These are phyloP conservation scores for Gastrophysa polygoni DNA, from an alignment of 2,888 invertebrate species.

Conservation along the genomic window DNA sequence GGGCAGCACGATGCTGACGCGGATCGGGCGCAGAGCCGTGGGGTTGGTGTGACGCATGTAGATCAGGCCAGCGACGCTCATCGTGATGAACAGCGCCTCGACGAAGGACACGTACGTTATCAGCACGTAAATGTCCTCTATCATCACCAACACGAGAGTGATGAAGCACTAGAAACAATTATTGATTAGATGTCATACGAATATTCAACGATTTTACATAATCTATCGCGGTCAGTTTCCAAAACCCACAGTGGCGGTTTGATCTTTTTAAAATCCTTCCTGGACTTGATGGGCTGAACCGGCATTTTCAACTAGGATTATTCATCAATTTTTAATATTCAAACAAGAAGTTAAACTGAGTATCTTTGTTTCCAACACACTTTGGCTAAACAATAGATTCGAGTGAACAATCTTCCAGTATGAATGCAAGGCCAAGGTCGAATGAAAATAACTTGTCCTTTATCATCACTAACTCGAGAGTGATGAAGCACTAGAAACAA, in stretches of 20 bases:
- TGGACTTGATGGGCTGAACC: too few species aligned
- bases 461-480: conserved; percentile 78
- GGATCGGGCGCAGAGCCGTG: conserved; percentile 81
- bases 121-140: conserved; percentile 83
- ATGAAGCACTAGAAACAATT: conserved; percentile 75
- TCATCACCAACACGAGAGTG: conserved; percentile 79
- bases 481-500: conserved; percentile 78
- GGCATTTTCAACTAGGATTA: too few species aligned
- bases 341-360: too few species aligned
- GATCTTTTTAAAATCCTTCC: too few species aligned
- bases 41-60: conserved; percentile 83
- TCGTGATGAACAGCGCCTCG: conserved; percentile 89
- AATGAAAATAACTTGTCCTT: too few species aligned
- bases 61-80: conserved; percentile 84
- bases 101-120: conserved; percentile 93
- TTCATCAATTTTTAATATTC: too few species aligned
- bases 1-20: conserved; percentile 71
- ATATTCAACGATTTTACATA: background rate
- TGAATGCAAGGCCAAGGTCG: too few species aligned
- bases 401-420: too few species aligned
- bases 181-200: background rate
- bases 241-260: too few species aligned
- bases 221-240: too few species aligned
- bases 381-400: too few species aligned
- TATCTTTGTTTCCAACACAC: too few species aligned